A percentile compares a stretch with the other conserved stretches of the same genome.
These are phyloP conservation scores for Hydropotes inermis DNA, from an alignment of 2,113 vertebrate genomes.

Conservation along the genomic window DNA sequence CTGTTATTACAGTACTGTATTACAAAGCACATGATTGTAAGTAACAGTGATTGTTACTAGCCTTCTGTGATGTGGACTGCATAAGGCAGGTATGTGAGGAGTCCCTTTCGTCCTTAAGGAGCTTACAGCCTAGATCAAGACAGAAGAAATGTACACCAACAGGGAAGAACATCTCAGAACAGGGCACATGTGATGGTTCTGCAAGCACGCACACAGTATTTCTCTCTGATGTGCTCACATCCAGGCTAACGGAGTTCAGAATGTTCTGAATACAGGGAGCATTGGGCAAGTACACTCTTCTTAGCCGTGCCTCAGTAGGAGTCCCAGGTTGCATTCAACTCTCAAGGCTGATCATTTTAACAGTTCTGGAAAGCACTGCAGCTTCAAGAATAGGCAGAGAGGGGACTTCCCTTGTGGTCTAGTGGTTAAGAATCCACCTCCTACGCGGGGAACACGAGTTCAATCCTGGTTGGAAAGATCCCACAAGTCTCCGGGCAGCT, in stretches of 20 bases:
- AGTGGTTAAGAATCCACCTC: not conserved
- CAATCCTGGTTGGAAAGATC: not conserved
- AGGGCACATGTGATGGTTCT: accelerated
- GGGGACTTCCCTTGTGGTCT: not conserved
- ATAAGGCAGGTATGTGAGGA: not conserved
- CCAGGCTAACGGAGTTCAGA: not conserved
- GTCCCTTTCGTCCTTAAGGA: not conserved
- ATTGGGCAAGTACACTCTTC: not conserved
- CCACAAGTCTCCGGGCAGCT: not conserved
- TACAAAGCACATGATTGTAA: not conserved
- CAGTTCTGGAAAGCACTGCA: not conserved
- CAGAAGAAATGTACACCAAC: not conserved
- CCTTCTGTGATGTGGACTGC: not conserved
- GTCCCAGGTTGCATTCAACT: not conserved
- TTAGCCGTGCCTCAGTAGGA: not conserved
- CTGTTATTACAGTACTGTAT: too few relatives aligned
- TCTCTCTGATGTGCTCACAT: not conserved
- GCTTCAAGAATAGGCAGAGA: not conserved
- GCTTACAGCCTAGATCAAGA: not conserved
- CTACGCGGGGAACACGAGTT: not conserved
- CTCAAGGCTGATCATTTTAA: not conserved
- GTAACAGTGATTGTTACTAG: not conserved
- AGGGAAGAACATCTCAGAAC: not conserved
- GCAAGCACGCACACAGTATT: not conserved
- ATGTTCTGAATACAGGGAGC: not conserved